Evolutionary conservation across 1,140 invertebrate species (phyloP), one percentile per base, ranked within the genome.

Genomic region (Mya arenaria): DNA sequence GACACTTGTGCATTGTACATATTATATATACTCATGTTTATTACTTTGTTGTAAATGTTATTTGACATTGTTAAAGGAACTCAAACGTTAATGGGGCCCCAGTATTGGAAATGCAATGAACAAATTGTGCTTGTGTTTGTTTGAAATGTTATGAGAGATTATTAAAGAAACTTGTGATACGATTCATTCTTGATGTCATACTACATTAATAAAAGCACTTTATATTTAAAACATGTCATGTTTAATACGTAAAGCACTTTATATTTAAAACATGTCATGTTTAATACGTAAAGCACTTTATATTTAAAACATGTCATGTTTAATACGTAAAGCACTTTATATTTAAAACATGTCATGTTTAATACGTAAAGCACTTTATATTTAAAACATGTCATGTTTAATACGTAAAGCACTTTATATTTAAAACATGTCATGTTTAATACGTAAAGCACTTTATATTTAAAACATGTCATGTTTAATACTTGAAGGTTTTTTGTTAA

Each of bases 31-130:
- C 34, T 68, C 58, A 68, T 68, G 65, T 39, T 68, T 15, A 68
- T 68, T 68, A 68, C 65, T 68, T 68, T 68, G 65, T 68, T 68
- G 36, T 68, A 68, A 68, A 68, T 68, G 48, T 72, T 72, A 72
- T 72, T 72, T 72, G 68, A 52, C 68, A 52, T 72, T 72, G 68
- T 72, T 72, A 72, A 72, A 72, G 68, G 68, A 72, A 55, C 44
- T 72, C 68, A 28, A 72, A 55, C 68, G 68, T 55, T 72, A 32
- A 55, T 72, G 44, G 68, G 41, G 68, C 68, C 68, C 41, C 25
- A 72, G 48, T 72, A 72, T 72, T 72, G 68, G 68, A 72, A 32
- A 56, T 72, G 68, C 48, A 72, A 52, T 66, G 63, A 71, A 71
- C 41, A 71, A 72, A 72, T 72, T 72, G 68, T 72, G 41, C 66